Evolutionary conservation across 2,888 invertebrate species (phyloP).

Genomic region (Sesia bembeciformis): DNA sequence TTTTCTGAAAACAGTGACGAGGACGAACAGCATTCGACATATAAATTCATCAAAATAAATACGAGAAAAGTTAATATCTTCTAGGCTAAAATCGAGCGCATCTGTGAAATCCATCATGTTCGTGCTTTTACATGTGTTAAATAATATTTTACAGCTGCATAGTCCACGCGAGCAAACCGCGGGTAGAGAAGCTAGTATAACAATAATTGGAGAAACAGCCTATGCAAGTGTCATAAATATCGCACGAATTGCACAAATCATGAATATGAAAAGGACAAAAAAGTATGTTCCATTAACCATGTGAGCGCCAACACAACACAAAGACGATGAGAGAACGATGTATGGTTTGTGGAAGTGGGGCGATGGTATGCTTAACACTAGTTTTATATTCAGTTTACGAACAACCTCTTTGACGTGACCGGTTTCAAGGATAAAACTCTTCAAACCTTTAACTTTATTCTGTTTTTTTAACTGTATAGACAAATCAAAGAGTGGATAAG

Average conservation of each 20-base stretch:
- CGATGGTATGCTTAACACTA: conserved; percentile 5
- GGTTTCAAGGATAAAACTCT: conserved; percentile 6
- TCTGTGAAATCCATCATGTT: too few relatives aligned
- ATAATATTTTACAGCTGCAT: too few relatives aligned
- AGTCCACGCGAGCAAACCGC: too few relatives aligned
- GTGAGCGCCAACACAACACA: conserved; percentile 14
- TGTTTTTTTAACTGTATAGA: too few relatives aligned
- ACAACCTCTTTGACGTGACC: conserved; percentile 14
- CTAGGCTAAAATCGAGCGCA: too few relatives aligned
- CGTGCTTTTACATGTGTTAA: too few relatives aligned
- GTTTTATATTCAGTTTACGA: conserved; percentile 21
- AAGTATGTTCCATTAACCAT: conserved; percentile 19
- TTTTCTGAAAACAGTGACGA: too few relatives aligned
- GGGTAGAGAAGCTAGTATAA: not conserved
- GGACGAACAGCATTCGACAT: too few relatives aligned
- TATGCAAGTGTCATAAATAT: not conserved
- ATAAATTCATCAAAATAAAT: too few relatives aligned
- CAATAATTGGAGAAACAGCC: not conserved
- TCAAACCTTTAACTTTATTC: not conserved
- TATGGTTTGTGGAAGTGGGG: conserved; percentile 10
- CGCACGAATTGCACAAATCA: conserved; percentile 13
- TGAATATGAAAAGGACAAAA: conserved; percentile 8
- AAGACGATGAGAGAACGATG: conserved; percentile 11
- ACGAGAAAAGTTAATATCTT: too few relatives aligned
- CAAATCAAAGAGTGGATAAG: too few relatives aligned